These are phyloP conservation scores for Lanius collurio DNA, from an alignment of 2,113 vertebrate genomes.

Conservation along the genomic window DNA sequence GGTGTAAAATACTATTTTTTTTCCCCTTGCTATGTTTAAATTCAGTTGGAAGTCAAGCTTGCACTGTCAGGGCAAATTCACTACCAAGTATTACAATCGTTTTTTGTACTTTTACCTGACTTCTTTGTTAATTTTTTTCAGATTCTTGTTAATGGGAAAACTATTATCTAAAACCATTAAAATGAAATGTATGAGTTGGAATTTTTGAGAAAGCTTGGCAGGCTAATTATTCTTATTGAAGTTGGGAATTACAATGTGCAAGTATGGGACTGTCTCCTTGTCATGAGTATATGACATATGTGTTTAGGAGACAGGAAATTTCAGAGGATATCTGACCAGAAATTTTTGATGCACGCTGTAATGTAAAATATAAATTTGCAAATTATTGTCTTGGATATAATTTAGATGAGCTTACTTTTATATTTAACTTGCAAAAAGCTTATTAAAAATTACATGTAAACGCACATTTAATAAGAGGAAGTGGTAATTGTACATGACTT, in stretches of 20 bases:
- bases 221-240: not conserved
- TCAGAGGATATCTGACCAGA: not conserved
- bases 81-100: not conserved
- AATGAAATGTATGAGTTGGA: not conserved
- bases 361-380: not conserved
- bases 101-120: not conserved
- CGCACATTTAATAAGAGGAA: not conserved
- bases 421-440: not conserved
- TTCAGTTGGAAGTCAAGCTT: not conserved
- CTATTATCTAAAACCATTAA: not conserved
- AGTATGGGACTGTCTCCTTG: not conserved
- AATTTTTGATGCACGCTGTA: not conserved
- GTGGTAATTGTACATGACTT: not conserved
- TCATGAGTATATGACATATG: accelerated
- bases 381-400: not conserved
- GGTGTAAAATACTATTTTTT: not conserved
- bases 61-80: not conserved
- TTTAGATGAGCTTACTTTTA: not conserved
- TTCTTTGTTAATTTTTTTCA: not conserved
- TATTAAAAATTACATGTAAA: not conserved
- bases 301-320: not conserved
- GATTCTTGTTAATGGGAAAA: not conserved
- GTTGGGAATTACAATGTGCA: not conserved
- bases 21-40: not conserved
- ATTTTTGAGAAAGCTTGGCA: not conserved